phyloP scores from a whole-genome alignment of 23 tunicate genomes.

The Halocynthia roretzi region DNA sequence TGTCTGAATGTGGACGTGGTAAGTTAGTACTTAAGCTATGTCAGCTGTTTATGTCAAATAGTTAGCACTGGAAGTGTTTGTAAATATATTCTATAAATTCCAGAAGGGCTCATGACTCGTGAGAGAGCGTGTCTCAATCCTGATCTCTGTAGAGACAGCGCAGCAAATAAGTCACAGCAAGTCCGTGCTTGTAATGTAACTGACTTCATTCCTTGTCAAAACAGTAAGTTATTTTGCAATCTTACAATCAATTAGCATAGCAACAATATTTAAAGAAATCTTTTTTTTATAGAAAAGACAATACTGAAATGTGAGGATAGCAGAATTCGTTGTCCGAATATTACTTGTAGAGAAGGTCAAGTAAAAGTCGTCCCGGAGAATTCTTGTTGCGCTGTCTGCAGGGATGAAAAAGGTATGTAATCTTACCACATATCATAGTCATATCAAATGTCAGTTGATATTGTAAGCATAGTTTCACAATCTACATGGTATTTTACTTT shows the following conservation, averaged over 20 bases:
- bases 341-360: slow-evolving; percentile 28
- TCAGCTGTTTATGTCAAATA: not conserved
- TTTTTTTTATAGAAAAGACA: too few species aligned
- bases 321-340: slow-evolving; percentile 1
- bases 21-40: not conserved
- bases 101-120: not conserved
- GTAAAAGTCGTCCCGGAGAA: not conserved
- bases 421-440: not conserved
- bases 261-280: not conserved
- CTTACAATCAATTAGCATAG: not conserved
- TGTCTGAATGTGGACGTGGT: not conserved
- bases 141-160: not conserved
- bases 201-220: not conserved
- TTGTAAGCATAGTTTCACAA: too few species aligned
- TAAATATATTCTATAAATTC: not conserved
- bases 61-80: not conserved
- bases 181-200: not conserved
- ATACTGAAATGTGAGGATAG: too few species aligned
- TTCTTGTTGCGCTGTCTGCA: slow-evolving; percentile 20
- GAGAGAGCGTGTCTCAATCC: not conserved
- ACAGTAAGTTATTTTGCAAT: not conserved
- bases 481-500: too few species aligned
- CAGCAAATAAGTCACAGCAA: not conserved
- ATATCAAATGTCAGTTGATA: not conserved
- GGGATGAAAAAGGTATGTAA: not conserved